Conservation (phyloP, 2,113 vertebrate genomes). For the Oreochromis spilurus region DNA sequence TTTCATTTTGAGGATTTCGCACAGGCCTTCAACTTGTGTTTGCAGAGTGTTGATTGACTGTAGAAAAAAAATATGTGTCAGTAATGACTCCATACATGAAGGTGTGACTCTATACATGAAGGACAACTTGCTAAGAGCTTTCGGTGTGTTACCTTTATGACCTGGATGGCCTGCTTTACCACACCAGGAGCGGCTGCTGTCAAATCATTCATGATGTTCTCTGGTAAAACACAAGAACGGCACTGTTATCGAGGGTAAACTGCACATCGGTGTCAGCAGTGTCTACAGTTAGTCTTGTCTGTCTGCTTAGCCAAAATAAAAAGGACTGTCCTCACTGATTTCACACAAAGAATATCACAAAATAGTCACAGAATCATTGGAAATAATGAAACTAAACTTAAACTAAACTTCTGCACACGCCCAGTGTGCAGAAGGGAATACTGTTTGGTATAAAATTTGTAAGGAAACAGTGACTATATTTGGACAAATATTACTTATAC, state of each 20-base stretch:
- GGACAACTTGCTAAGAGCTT: background rate
- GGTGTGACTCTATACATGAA: background rate
- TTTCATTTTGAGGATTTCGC: constrained; percentile 73
- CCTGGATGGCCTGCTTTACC: constrained; percentile 70
- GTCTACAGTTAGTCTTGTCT: background rate
- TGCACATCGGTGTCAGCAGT: background rate
- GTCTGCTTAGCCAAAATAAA: background rate
- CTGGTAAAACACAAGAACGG: constrained; percentile 31
- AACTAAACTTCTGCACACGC: background rate
- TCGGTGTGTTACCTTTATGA: constrained; percentile 79
- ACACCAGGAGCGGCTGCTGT: constrained; percentile 65
- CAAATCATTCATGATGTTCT: constrained; percentile 65
- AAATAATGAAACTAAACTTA: background rate
- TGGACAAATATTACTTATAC: background rate
- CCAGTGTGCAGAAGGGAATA: too few species aligned
- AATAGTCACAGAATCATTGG: background rate
- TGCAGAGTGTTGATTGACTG: constrained; percentile 79
- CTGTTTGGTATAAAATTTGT: background rate
- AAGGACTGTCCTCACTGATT: background rate
- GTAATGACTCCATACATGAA: background rate
- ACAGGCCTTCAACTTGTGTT: constrained; percentile 82
- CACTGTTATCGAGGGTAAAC: background rate
- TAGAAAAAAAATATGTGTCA: background rate
- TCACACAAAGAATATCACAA: background rate
- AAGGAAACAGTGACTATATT: background rate